Percentiles rank a stretch among this genome's conserved stretches.
Conservation (phyloP, 2,888 invertebrate species). For the Atrina japonica region DNA sequence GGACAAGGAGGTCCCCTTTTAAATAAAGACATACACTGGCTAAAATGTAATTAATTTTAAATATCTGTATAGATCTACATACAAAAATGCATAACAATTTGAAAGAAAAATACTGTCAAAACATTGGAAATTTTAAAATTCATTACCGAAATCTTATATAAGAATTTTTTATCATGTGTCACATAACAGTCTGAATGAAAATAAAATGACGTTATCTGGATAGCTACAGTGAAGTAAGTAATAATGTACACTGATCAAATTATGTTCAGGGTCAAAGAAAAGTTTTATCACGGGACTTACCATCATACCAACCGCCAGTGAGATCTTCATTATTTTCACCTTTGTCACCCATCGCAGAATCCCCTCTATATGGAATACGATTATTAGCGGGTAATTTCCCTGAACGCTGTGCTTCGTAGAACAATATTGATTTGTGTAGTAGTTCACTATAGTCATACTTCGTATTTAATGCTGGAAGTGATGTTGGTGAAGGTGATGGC, state of each 20-base stretch:
- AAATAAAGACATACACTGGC: too few species aligned
- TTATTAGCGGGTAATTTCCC: conserved; percentile 68
- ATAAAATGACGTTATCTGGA: too few species aligned
- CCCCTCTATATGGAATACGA: conserved; percentile 68
- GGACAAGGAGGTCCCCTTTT: too few species aligned
- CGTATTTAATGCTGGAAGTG: neutral
- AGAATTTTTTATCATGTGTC: too few species aligned
- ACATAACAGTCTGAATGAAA: too few species aligned
- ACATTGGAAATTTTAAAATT: too few species aligned
- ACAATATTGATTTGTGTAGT: conserved; percentile 66
- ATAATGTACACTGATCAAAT: neutral
- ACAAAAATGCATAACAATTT: too few species aligned
- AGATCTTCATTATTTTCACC: conserved; percentile 66
- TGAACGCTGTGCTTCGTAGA: conserved; percentile 74
- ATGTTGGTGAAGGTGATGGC: too few species aligned
- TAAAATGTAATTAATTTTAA: too few species aligned
- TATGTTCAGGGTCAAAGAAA: neutral
- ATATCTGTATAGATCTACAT: too few species aligned
- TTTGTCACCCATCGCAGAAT: conserved; percentile 66
- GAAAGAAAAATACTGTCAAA: too few species aligned
- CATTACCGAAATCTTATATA: too few species aligned
- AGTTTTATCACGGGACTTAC: conserved; percentile 49
- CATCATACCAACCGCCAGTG: conserved; percentile 75
- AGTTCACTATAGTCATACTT: conserved; percentile 61
- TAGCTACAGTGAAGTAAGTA: neutral